A percentile compares a stretch with the other conserved stretches of the same genome.
phyloP scores from a whole-genome alignment of 1,140 invertebrate species.

The Drosophila arawakana region DNA sequence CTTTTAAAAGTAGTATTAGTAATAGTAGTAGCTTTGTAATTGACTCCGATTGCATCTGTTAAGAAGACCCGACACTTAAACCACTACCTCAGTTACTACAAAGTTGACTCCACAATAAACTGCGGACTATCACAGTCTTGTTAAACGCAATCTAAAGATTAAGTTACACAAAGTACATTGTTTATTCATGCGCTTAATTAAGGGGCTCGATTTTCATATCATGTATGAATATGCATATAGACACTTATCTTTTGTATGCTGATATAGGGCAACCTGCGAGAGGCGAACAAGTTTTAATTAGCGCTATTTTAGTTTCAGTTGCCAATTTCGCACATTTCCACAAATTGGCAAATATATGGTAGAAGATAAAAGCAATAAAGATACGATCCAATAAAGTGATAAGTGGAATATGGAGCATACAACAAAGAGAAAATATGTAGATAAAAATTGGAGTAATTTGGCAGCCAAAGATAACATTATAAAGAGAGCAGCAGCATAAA shows the following conservation, averaged over 20 bases:
- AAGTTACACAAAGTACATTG: neutral
- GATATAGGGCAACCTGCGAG: neutral
- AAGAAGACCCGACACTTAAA: too few species aligned
- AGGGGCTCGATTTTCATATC: constrained; percentile 14
- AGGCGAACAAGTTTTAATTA: constrained; percentile 12
- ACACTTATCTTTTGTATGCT: too few species aligned
- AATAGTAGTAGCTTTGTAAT: too few species aligned
- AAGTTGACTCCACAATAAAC: neutral
- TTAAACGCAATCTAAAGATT: neutral
- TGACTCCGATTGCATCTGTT: too few species aligned
- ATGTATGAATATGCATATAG: too few species aligned
- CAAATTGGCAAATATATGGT: neutral
- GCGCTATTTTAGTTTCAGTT: neutral
- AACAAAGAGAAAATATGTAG: neutral
- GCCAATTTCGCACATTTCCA: constrained; percentile 3
- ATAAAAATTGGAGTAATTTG: neutral
- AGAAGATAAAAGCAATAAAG: neutral
- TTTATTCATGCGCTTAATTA: constrained; percentile 3
- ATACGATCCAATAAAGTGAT: constrained; percentile 13
- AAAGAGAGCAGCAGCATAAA: too few species aligned
- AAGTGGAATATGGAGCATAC: neutral
- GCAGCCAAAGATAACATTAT: too few species aligned
- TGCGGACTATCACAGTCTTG: neutral
- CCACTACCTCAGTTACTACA: too few species aligned
- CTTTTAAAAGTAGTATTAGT: too few species aligned